Percentiles rank a stretch among this genome's conserved stretches.
phyloP scores from a whole-genome alignment of 92 coral and sea anemone species.

The Parazoanthus atlanticus region DNA sequence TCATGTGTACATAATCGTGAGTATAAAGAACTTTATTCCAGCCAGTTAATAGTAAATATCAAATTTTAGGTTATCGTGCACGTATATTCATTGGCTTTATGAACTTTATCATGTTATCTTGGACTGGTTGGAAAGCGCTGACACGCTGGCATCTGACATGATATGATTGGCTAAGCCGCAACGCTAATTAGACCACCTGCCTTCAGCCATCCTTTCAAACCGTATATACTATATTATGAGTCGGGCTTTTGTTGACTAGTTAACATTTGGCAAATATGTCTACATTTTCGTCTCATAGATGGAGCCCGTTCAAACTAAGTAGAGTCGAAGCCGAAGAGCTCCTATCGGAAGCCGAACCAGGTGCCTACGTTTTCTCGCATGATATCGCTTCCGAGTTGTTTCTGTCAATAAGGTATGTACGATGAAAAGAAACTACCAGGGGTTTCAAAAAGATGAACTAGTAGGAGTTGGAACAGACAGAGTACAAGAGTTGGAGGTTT shows the following conservation, averaged over 20 bases:
- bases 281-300: conserved; percentile 53
- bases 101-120: too few species aligned
- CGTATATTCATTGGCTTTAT: too few species aligned
- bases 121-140: too few species aligned
- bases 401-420: conserved; percentile 80
- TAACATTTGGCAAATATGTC: background rate
- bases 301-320: conserved; percentile 90
- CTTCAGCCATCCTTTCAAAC: background rate
- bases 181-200: background rate
- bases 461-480: too few species aligned
- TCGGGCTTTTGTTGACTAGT: background rate
- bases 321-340: conserved; percentile 87
- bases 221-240: background rate
- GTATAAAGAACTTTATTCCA: too few species aligned
- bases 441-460: too few species aligned
- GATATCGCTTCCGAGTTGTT: conserved; percentile 89
- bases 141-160: too few species aligned
- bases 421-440: background rate
- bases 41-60: too few species aligned
- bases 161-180: background rate
- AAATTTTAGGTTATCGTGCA: too few species aligned
- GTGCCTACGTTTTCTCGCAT: conserved; percentile 91
- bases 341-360: conserved; percentile 78
- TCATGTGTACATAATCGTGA: too few species aligned
- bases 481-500: too few species aligned